Base-by-base conservation (phyloP, 1,140 invertebrate species). In the Monochamus saltuarius region DNA sequence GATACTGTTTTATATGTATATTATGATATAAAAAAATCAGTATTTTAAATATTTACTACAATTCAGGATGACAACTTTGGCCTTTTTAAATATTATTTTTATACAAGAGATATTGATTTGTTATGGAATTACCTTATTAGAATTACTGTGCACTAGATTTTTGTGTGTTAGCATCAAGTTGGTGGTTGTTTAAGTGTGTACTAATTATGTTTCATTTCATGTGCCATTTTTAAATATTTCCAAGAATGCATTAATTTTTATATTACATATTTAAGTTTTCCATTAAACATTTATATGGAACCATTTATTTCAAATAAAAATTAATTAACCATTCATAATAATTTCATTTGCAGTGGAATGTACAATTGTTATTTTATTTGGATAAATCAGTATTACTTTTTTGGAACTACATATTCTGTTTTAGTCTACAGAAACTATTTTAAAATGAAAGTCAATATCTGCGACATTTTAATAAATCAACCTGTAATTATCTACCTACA, bases 261-360 rank as follows among this genome's bases (percentile, higher is more conserved):
- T 47, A 8, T n/a, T 43, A 43, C 40, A 43, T 43, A 16, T 8
- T 16, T 22, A 11, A 11, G 14, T 7, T 17, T 4, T n/a, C 14
- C 4, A 16, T 45, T 19, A 7, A 47, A 22, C 11, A 17, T 29
- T 29, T 29, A 3, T 29, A 29, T 29, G 22, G 22, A 29, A 29
- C 22, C 22, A 6, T 29, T 29, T 29, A 29, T 6, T 29, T 29
- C 22, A 29, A 29, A 29, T 29, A 29, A 29, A 29, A 29, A 29
- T 29, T 29, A 29, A 29, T 29, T 6, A 29, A 29, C 2, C 22
- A 29, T 29, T 29, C 22, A 3, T 3, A 29, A 29, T 29, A 17
- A 47, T 47, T 19, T 47, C 16, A 47, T 13, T 47, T 47, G 45
- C 17, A 47, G 29, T 47, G 17, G 16, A 47, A 47, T 47, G 45